Evolutionary conservation across 1,140 invertebrate genomes (phyloP).

Genomic region (Holotrichia oblita): DNA sequence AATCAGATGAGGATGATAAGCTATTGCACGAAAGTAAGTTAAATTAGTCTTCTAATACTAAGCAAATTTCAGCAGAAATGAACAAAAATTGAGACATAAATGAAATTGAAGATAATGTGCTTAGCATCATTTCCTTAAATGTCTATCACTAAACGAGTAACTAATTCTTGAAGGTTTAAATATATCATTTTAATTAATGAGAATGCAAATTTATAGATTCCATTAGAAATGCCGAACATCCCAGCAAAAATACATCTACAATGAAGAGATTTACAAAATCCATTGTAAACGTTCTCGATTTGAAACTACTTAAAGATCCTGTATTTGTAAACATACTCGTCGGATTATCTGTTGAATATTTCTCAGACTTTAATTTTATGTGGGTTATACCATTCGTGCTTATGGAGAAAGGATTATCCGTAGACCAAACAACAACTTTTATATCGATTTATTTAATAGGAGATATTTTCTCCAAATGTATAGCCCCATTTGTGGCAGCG

Average conservation of each 20-base stretch:
- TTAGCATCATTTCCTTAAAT: background rate
- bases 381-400: conserved; percentile 75
- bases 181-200: background rate
- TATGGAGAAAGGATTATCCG: conserved; percentile 67
- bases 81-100: background rate
- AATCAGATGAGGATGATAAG: background rate
- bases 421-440: conserved; percentile 67
- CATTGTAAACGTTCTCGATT: conserved; percentile 10
- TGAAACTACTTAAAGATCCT: conserved; percentile 4
- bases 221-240: background rate
- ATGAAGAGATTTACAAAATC: background rate
- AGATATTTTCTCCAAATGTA: conserved; percentile 70
- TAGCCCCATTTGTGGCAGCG: conserved; percentile 70
- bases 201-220: background rate
- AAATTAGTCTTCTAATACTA: background rate
- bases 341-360: conserved; percentile 73
- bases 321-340: conserved; percentile 74
- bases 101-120: background rate
- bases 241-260: background rate
- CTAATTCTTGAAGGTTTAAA: background rate
- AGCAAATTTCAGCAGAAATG: no score
- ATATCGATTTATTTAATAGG: conserved; percentile 70
- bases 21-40: background rate
- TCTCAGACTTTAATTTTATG: conserved; percentile 75
- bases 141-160: no score